Base-by-base conservation (phyloP, 2,113 vertebrate genomes). In the Delphinus delphis region DNA sequence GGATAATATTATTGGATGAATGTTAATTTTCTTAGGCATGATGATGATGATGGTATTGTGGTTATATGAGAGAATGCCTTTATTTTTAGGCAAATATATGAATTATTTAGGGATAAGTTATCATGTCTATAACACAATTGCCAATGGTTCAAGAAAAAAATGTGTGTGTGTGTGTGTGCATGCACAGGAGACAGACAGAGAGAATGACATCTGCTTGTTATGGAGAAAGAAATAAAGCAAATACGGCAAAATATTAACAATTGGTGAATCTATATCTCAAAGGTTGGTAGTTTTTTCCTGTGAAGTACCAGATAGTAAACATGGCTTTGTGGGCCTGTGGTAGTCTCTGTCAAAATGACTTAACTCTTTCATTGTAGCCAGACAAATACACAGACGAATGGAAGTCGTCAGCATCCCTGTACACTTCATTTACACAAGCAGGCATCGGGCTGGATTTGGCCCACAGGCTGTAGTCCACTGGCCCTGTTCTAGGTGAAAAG, bases 21-120 rank as follows among this genome's bases (percentile, higher is more conserved):
- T 47, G 31, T 63, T 93, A 80, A 83, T 70, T 92, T 96, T 92
- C 58, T 80, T 55, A 85, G 36, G 6, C 33, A 25, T 73, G 68
- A 36, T 6, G 18, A 36, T 10, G 18, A 67, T 36, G 28, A 36
- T 44, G 21, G 33, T 18, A 31, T 23, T 67, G 47, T 2, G 44
- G 36, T 38, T 41, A 67, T n/a, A 53, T 20, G 26, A 80, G 53
- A 87, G 23, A 38, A 76, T 31, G 6, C 1, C 28, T 97, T 92
- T 74, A 80, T 63, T 88, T 88, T 71, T 25, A 81, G 90, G 13
- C 4, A 84, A 81, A 68, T 2, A 47, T 53, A 62, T 63, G 62
- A 62, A 68, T 86, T 81, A 82, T 65, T 87, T 70, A 93, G 17
- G 62, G 7, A 31, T n/a, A 28, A 70, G 21, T 91, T 80, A 63